Evolutionary conservation across 2,113 vertebrate genomes (phyloP).

Genomic region (Cygnus atratus): DNA sequence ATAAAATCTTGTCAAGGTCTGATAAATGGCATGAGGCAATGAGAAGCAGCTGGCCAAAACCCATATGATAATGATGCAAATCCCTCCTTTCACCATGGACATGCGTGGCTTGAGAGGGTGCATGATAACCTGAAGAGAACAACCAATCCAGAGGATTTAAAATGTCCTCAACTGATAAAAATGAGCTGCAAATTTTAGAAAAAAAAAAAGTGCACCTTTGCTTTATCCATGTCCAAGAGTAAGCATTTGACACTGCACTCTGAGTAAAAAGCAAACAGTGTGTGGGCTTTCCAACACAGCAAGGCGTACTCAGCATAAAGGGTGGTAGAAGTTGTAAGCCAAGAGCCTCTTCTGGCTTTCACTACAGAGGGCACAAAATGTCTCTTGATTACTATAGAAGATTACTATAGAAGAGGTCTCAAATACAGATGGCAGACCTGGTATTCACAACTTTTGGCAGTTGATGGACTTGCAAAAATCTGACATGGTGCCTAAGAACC

Average conservation of each 20-base stretch:
- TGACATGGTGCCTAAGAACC: not conserved
- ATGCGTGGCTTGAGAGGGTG: constrained; percentile 80
- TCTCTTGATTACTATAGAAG: not conserved
- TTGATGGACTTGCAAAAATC: not conserved
- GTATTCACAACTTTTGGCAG: not conserved
- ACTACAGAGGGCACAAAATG: not conserved
- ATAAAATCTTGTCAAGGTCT: constrained; percentile 77
- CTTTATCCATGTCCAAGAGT: not conserved
- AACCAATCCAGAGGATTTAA: not conserved
- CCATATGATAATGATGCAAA: constrained; percentile 81
- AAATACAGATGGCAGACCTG: not conserved
- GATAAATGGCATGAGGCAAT: constrained; percentile 81
- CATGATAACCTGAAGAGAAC: constrained; percentile 76
- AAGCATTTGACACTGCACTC: not conserved
- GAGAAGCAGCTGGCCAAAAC: constrained; percentile 83
- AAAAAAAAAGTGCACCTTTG: not conserved
- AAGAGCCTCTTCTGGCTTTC: not conserved
- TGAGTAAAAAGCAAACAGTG: not conserved
- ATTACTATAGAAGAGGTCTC: not conserved
- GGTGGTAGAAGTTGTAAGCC: not conserved
- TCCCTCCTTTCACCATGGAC: constrained; percentile 75
- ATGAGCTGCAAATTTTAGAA: not conserved
- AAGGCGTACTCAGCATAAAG: not conserved
- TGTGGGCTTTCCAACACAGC: not conserved
- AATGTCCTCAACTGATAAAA: not conserved